Evolutionary conservation across 2,888 invertebrate genomes (phyloP), one percentile per base, ranked within the genome.

Genomic region (Julus scandinavius): DNA sequence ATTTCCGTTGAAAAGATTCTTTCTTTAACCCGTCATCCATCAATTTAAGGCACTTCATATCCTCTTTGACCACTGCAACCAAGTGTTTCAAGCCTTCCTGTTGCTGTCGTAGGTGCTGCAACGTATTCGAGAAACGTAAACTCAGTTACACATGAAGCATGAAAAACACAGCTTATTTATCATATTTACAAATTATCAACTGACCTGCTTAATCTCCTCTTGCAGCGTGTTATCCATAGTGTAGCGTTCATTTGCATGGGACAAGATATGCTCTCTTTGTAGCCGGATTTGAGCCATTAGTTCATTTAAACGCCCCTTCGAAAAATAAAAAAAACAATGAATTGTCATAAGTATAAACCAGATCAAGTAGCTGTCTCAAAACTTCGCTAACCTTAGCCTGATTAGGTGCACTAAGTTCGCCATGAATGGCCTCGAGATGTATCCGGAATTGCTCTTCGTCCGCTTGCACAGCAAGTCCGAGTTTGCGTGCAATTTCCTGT

Each of bases 371-470:
- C 29, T 29, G 29, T 29, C 29, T 29, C 29, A 63, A 63, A 20
- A 58, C 17, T 63, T 7, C 63, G 50, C 85, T 92, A 93, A 96
- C 97, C 93, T 97, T 98, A 91, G 97, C 97, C 90, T 98, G 96
- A 80, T 97, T 97, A 50, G 98, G 98, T 17, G 97, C 96, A 90
- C 97, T 96, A 29, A 99, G 94, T 91, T 98, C 96, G 0, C 96
- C 95, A 89, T 97, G 95, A 91, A 98, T 94, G 88, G 96, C 95
- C 92, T 98, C 97, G 86, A 98, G 93, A 90, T 96, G 95, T 87
- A 96, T 96, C 87, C 97, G 94, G n/a, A 97, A 93, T 13, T 96
- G 94, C 92, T 98, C 98, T 92, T 99, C 99, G 91, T 98, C 98
- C 0, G 96, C 96, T 90, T 96, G 95, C 45, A 98, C 93, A 0